Conservation (phyloP, 2,797 vertebrate genomes). For the Nyctibius grandis region DNA sequence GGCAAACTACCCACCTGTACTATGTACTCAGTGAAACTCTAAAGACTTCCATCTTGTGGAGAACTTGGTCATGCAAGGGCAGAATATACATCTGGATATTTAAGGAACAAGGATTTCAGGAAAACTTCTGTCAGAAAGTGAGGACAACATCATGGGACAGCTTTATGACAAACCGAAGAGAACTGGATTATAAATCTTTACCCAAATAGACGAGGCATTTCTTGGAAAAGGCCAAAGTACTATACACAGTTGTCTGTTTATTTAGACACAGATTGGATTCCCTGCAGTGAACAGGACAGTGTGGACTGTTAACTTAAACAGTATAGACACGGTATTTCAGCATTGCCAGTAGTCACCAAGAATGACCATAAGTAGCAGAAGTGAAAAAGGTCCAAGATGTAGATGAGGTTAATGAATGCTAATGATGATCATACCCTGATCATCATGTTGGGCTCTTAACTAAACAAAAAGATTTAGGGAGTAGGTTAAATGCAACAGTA, state of each 20-base stretch:
- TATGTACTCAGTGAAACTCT: background rate
- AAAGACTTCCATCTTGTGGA: background rate
- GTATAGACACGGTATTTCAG: background rate
- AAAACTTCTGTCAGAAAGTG: background rate
- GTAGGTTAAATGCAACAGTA: background rate
- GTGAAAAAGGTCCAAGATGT: background rate
- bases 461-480: background rate
- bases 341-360: background rate
- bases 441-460: background rate
- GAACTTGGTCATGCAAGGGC: background rate
- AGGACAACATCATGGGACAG: background rate
- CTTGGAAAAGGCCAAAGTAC: background rate
- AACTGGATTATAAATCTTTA: background rate
- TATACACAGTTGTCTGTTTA: background rate
- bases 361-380: background rate
- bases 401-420: background rate
- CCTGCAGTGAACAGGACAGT: background rate
- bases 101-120: background rate
- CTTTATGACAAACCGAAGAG: background rate
- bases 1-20: background rate
- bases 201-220: background rate
- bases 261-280: background rate
- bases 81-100: background rate
- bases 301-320: background rate
- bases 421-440: background rate